These are phyloP conservation scores for Drosophila subsilvestris DNA, from an alignment of 2,888 invertebrate genomes.

Conservation along the genomic window DNA sequence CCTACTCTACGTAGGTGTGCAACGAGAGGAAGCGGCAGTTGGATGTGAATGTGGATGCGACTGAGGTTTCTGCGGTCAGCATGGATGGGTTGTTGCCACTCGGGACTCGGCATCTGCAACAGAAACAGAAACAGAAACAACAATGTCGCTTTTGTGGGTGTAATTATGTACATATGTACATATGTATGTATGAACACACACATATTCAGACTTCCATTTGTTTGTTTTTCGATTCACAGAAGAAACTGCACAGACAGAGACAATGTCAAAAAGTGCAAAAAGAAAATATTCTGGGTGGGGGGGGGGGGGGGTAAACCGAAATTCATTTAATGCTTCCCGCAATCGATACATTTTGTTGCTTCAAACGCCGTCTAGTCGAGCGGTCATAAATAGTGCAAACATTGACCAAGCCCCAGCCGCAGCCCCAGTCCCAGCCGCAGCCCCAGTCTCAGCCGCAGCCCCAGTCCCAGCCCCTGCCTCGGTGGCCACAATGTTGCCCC, in stretches of 20 bases:
- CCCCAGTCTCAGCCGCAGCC: not conserved
- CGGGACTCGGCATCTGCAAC: constrained; percentile 14
- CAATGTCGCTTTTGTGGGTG: constrained; percentile 42
- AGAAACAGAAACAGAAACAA: too few species aligned
- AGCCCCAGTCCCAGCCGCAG: not conserved
- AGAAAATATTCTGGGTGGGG: too few species aligned
- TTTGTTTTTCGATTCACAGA: constrained; percentile 7
- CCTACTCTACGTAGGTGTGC: not conserved
- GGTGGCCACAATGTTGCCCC: constrained; percentile 25
- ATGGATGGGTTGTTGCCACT: constrained; percentile 37
- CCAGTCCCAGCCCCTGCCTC: not conserved
- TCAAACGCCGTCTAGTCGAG: constrained; percentile 32
- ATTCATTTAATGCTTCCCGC: constrained; percentile 14
- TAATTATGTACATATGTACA: constrained; percentile 34
- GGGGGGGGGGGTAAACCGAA: not conserved
- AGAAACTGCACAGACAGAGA: constrained; percentile 6
- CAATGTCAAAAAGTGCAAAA: constrained; percentile 5
- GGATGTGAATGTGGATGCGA: constrained; percentile 48
- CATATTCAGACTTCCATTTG: not conserved
- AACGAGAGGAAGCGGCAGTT: constrained; percentile 13
- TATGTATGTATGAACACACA: too few species aligned
- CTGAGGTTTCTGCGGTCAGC: constrained; percentile 79
- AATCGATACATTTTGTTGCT: constrained; percentile 31
- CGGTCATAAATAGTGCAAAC: constrained; percentile 57
- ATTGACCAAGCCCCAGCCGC: constrained; percentile 54